A percentile compares a stretch with the other conserved stretches of the same genome.
Conservation (phyloP, 2,113 vertebrate species). For the Chaenocephalus aceratus region DNA sequence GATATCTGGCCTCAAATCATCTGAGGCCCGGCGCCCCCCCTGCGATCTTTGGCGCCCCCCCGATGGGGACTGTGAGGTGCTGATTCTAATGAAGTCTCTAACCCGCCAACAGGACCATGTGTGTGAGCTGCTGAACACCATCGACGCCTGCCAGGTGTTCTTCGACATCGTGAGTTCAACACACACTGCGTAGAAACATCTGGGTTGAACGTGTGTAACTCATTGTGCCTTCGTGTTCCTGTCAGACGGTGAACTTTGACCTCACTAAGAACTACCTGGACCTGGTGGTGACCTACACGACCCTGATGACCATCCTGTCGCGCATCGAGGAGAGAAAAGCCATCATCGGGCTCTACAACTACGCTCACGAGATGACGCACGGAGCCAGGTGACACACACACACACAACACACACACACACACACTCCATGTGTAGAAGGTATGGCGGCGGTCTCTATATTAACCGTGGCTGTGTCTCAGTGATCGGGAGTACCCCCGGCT, state of each 20-base stretch:
- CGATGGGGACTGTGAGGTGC: no score
- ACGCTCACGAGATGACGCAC: slow-evolving; percentile 99
- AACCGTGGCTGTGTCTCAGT: slow-evolving; percentile 74
- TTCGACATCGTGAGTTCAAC: slow-evolving; percentile 95
- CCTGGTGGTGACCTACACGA: slow-evolving; percentile 97
- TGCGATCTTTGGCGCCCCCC: no score
- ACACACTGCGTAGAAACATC: neutral
- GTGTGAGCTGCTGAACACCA: slow-evolving; percentile 97
- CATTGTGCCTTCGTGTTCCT: neutral
- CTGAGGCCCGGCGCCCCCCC: no score
- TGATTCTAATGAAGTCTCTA: neutral
- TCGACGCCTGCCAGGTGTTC: slow-evolving; percentile 98
- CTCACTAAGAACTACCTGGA: slow-evolving; percentile 99
- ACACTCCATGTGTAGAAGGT: neutral
- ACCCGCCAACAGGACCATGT: slow-evolving; percentile 90
- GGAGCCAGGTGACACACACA: slow-evolving; percentile 89
- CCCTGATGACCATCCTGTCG: slow-evolving; percentile 96
- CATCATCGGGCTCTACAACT: slow-evolving; percentile 98
- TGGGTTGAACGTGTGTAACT: neutral
- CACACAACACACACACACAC: neutral
- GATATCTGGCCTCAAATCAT: no score
- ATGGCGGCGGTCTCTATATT: neutral
- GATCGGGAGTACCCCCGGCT: slow-evolving; percentile 97
- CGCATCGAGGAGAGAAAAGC: slow-evolving; percentile 99
- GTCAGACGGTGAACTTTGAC: slow-evolving; percentile 98